Percentiles rank a stretch among this genome's conserved stretches.
These are phyloP conservation scores for Lamproptera curius DNA, from an alignment of 2,888 invertebrate species.

Conservation along the genomic window DNA sequence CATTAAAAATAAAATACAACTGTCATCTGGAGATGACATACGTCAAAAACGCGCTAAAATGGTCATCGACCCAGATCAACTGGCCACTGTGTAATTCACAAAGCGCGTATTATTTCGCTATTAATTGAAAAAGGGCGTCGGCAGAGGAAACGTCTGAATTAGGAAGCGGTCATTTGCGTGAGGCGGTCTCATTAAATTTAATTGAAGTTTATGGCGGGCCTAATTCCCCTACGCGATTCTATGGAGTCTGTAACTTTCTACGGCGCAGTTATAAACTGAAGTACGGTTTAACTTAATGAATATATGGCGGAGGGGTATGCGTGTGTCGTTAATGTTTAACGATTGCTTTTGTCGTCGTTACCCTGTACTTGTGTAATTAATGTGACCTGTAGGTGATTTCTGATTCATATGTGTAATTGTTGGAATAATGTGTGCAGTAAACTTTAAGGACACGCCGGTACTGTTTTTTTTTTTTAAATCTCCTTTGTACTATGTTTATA, in stretches of 20 bases:
- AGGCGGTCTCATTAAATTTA: constrained; percentile 48
- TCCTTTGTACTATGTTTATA: no score
- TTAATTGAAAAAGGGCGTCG: constrained; percentile 44
- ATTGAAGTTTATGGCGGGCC: constrained; percentile 53
- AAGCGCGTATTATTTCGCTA: constrained; percentile 30
- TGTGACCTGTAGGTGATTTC: background rate
- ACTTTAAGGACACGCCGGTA: no score
- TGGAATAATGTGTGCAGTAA: background rate
- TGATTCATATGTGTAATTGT: background rate
- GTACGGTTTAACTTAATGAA: constrained; percentile 1
- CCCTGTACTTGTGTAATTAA: background rate
- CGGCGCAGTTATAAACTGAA: background rate
- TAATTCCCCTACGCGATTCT: constrained; percentile 37
- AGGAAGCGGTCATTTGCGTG: constrained; percentile 46
- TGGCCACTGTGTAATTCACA: constrained; percentile 18
- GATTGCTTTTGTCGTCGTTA: background rate
- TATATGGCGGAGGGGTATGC: background rate
- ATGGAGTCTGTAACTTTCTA: constrained; percentile 20
- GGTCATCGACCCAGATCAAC: constrained; percentile 27
- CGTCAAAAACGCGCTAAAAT: constrained; percentile 15
- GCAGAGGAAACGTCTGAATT: constrained; percentile 42
- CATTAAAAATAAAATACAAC: background rate
- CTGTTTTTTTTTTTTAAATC: no score
- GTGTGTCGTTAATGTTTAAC: background rate
- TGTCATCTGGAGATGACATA: background rate